phyloP scores from a whole-genome alignment of 1,140 invertebrate genomes.

The Cecropterus lyciades region DNA sequence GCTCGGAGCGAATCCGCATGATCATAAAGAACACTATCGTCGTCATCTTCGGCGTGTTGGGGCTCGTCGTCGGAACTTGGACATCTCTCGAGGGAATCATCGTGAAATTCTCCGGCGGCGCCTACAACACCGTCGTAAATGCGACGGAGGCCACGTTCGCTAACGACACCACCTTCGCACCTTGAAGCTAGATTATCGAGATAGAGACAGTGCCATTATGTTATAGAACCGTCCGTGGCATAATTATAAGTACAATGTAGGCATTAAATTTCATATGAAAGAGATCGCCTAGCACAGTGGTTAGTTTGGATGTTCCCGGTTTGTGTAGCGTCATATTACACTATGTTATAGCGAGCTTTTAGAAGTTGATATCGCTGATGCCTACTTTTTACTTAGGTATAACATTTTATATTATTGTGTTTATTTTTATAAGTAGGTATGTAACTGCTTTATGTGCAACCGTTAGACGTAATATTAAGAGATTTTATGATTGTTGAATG shows the following conservation, averaged over 20 bases:
- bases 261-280: background rate
- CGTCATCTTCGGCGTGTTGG: conserved; percentile 87
- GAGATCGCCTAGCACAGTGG: background rate
- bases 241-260: conserved; percentile 44
- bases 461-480: conserved; percentile 30
- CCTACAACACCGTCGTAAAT: conserved; percentile 38
- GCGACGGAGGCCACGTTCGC: conserved; percentile 30
- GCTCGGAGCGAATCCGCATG: conserved; percentile 80
- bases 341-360: conserved; percentile 5
- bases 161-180: conserved; percentile 44
- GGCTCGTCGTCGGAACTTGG: conserved; percentile 89
- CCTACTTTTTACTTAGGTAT: conserved; percentile 5
- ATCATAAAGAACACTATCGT: conserved; percentile 89
- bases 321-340: background rate
- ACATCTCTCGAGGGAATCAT: conserved; percentile 88
- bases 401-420: background rate
- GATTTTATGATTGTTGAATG: conserved; percentile 22
- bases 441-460: conserved; percentile 9
- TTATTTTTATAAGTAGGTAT: conserved; percentile 21
- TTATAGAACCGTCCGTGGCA: conserved; percentile 51
- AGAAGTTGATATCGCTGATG: background rate
- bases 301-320: background rate
- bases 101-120: conserved; percentile 74
- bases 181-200: conserved; percentile 36
- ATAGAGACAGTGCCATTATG: conserved; percentile 48